phyloP scores from a whole-genome alignment of 2,113 vertebrate species.

The Drymodes brunneopygia region DNA sequence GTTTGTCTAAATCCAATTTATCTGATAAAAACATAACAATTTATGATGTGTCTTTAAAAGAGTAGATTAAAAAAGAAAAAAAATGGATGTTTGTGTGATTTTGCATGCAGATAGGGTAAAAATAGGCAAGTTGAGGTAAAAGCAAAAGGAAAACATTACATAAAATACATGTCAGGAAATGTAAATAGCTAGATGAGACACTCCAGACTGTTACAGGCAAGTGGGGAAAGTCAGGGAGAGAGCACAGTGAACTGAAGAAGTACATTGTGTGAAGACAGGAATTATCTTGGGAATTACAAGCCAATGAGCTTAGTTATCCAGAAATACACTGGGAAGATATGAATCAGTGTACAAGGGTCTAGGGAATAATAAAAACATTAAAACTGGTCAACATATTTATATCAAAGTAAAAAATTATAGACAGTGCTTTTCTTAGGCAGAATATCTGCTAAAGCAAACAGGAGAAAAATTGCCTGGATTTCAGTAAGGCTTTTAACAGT shows the following conservation, averaged over 20 bases:
- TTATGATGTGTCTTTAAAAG: background rate
- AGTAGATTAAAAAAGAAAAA: background rate
- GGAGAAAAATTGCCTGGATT: background rate
- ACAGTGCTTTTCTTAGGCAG: background rate
- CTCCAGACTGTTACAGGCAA: background rate
- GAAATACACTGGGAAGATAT: background rate
- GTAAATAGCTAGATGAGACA: background rate
- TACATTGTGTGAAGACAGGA: background rate
- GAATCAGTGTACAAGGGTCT: background rate
- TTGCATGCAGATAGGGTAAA: background rate
- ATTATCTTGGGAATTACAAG: background rate
- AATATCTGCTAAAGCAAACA: background rate
- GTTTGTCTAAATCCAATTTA: background rate
- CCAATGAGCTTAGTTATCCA: background rate
- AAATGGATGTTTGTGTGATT: background rate
- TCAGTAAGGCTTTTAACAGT: background rate
- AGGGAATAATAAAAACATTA: background rate
- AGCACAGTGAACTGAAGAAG: background rate
- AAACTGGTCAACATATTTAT: background rate
- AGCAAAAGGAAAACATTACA: background rate
- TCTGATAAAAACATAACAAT: background rate
- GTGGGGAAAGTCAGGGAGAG: background rate
- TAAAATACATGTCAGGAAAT: background rate
- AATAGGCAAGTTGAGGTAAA: background rate
- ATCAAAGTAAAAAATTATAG: background rate